Percentiles rank a stretch among this genome's conserved stretches.
These are phyloP conservation scores for Hirudo medicinalis DNA, from an alignment of 1,140 invertebrate species.

Conservation along the genomic window DNA sequence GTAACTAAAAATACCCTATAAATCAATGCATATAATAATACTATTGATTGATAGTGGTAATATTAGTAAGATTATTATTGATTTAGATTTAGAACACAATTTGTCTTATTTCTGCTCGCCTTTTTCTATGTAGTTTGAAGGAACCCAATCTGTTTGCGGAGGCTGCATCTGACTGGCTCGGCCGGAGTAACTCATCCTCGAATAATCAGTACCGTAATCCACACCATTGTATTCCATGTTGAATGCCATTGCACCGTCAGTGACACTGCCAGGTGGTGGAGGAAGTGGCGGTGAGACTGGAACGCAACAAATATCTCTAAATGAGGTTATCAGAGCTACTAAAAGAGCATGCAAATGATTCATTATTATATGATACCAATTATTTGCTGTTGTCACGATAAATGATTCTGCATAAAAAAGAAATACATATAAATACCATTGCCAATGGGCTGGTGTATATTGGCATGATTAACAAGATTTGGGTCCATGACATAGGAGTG, in stretches of 20 bases:
- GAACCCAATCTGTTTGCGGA: slow-evolving; percentile 60
- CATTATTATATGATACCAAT: too few species aligned
- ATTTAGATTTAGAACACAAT: not conserved
- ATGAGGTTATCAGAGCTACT: not conserved
- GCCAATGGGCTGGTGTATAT: too few species aligned
- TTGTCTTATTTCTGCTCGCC: slow-evolving; percentile 45
- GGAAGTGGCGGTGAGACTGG: slow-evolving; percentile 26
- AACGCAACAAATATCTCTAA: not conserved
- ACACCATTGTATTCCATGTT: not conserved
- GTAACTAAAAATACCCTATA: not conserved
- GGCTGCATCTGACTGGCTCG: slow-evolving; percentile 10
- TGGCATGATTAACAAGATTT: too few species aligned
- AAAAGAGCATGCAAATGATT: too few species aligned
- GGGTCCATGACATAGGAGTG: too few species aligned
- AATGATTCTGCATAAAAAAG: too few species aligned
- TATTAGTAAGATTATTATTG: not conserved
- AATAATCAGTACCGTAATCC: slow-evolving; percentile 5
- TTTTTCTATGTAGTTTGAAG: slow-evolving; percentile 94
- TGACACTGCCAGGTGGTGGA: slow-evolving; percentile 22
- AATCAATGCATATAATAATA: not conserved
- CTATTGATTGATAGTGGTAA: not conserved
- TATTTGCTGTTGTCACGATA: too few species aligned
- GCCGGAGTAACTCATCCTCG: slow-evolving; percentile 1
- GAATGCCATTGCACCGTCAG: slow-evolving; percentile 2
- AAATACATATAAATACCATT: too few species aligned